Base-by-base conservation (phyloP, 1,140 invertebrate genomes). In the Drosophila ohnishii region DNA sequence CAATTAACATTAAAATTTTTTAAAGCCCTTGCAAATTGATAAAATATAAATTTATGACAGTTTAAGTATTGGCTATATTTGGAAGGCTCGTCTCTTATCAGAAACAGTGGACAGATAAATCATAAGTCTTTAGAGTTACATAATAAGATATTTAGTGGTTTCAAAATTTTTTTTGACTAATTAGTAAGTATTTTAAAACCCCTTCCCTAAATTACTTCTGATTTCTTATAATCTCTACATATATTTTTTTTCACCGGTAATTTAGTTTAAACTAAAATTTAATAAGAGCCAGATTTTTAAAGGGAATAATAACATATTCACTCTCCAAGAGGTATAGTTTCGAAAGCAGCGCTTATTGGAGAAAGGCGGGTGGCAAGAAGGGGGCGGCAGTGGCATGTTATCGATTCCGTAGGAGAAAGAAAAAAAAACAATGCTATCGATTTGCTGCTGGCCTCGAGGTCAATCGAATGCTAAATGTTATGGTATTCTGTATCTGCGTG, bases 371-470 rank as follows among this genome's bases (percentile, higher is more conserved):
- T 0, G 25, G n/a, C 16, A 16, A n/a, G 30, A 28, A 16, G 50
- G 22, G 22, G 19, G 28, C 13, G 22, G 40, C 25, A 13, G 47
- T 67, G 67, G 30, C 67, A 71, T 58, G 67, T 53, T 75, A 75
- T 75, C 61, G 72, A 75, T 75, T 75, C 35, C 30, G 45, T 39
- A 9, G n/a, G 25, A 63, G 28, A 44, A 65, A 25, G 32, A 65
- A 16, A 40, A 64, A 65, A 53, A 51, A 65, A 63, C 62, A 67
- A 57, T 51, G 39, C 62, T 75, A 75, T 75, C 72, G 73, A 75
- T 75, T 75, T 76, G 63, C 63, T 76, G 73, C 34, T 69, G 63
- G 75, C 58, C 67, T 77, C 75, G 74, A 77, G 75, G 74, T 77
- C 74, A 77, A 77, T 66, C 73, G 71, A 77, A 77, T 60, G 56